Evolutionary conservation across 1,140 invertebrate species (phyloP).

Genomic region (Drosophila kanapiae): DNA sequence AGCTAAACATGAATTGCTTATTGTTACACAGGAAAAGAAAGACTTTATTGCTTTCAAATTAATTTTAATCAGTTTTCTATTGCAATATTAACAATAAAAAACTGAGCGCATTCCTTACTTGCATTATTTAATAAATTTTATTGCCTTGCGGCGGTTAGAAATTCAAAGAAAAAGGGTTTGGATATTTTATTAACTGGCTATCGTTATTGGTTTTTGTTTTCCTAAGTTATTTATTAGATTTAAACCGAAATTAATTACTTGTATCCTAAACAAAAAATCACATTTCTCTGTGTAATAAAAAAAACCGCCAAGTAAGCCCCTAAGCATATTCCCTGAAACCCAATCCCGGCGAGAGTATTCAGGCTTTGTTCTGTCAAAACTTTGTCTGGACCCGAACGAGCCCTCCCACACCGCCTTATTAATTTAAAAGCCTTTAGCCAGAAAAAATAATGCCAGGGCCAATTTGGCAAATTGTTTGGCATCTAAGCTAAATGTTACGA

Average conservation of each 20-base stretch:
- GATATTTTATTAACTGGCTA: background rate
- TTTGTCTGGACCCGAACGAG: slow-evolving; percentile 21
- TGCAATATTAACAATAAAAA: background rate
- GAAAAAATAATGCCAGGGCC: slow-evolving; percentile 53
- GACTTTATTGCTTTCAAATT: background rate
- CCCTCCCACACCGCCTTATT: slow-evolving; percentile 39
- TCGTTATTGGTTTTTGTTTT: background rate
- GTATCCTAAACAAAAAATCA: background rate
- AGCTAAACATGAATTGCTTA: slow-evolving; percentile 17
- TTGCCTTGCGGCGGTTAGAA: background rate
- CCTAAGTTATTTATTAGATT: background rate
- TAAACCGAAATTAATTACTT: background rate
- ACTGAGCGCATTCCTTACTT: background rate
- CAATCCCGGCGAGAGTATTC: slow-evolving; percentile 32
- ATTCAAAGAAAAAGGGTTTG: too few relatives aligned
- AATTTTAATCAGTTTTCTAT: background rate
- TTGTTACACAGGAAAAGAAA: background rate
- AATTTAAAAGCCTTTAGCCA: slow-evolving; percentile 62
- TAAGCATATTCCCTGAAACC: background rate
- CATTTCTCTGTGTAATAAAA: background rate
- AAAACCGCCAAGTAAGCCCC: background rate
- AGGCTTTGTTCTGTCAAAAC: slow-evolving; percentile 27
- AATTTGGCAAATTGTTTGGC: slow-evolving; percentile 75
- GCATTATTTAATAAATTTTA: background rate
- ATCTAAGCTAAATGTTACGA: slow-evolving; percentile 68